Evolutionary conservation across 2,113 vertebrate species (phyloP), one percentile per base, ranked within the genome.

Genomic region (Leptocoma aspasia): DNA sequence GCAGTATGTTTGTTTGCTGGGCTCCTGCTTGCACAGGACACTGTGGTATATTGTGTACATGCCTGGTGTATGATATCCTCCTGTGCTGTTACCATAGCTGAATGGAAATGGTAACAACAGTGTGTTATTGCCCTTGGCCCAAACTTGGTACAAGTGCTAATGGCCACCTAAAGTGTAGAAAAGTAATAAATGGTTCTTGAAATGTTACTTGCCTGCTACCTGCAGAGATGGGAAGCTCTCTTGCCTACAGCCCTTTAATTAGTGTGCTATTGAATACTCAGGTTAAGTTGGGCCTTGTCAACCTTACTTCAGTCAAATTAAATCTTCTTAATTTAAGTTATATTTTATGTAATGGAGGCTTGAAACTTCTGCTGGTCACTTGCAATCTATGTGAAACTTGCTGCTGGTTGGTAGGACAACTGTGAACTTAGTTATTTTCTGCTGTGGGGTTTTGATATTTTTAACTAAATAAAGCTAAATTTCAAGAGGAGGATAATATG

Each of bases 41-140:
- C 14, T 35, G 18, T 60, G 7, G 26, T 9, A 3, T 15, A 5
- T 21, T 53, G 9, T 8, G 5, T 9, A 5, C 0, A 1, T 16
- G 10, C 7, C 65, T 63, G 28, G 5, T 28, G 22, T 54, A 0
- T 21, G 2, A 59, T 44, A 72, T 47, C 53, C 27, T 86, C 7
- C 7, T 39, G 19, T 53, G 24, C 44, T 63, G 26, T 65, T 70
- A 26, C 21, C 1, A 1, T 7, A 39, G 73, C n/a, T 73, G 70
- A 76, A 19, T 2, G 4, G 19, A 86, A 78, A 52, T 19, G 8
- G 4, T 9, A 44, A 35, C 26, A 16, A 7, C 10, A 39, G 2
- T 10, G 11, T 15, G 26, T n/a, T 26, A 21, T 7, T 59, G 6
- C 37, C 37, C 44, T 35, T 54, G 39, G 23, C 39, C 41, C 31